These are phyloP conservation scores for Pemphigus obesinymphae DNA, from an alignment of 1,140 invertebrate species.

Conservation along the genomic window DNA sequence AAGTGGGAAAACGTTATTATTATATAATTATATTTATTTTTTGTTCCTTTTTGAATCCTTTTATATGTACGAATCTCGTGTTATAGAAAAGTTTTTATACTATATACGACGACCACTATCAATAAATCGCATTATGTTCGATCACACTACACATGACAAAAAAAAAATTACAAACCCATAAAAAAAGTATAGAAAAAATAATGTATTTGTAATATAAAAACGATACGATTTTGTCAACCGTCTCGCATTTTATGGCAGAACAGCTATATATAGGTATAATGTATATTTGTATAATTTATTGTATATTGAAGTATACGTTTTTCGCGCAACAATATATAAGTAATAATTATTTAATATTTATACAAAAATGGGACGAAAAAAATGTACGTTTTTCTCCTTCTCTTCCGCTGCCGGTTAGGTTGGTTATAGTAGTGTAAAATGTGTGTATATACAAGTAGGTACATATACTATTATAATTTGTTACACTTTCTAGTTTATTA, in stretches of 20 bases:
- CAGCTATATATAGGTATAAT: too few relatives aligned
- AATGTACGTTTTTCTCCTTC: background rate
- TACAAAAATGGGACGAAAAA: background rate
- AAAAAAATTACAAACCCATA: too few relatives aligned
- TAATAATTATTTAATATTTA: too few relatives aligned
- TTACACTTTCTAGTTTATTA: slow-evolving; percentile 40
- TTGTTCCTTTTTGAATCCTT: too few relatives aligned
- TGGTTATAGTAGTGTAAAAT: background rate
- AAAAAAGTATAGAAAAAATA: too few relatives aligned
- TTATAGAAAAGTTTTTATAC: background rate
- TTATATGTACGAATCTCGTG: background rate
- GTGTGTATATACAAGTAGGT: background rate
- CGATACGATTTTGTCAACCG: too few relatives aligned
- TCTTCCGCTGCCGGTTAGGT: background rate
- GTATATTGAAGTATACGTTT: background rate
- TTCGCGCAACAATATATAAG: background rate
- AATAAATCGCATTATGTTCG: too few relatives aligned
- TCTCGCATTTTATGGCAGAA: too few relatives aligned
- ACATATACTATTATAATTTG: slow-evolving; percentile 6
- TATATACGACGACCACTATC: background rate
- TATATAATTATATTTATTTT: background rate
- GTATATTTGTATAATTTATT: too few relatives aligned
- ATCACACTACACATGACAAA: too few relatives aligned
- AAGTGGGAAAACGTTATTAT: background rate
- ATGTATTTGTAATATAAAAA: too few relatives aligned